Base-by-base conservation (phyloP, 2,888 invertebrate genomes). In the Cheilosia grossa region DNA sequence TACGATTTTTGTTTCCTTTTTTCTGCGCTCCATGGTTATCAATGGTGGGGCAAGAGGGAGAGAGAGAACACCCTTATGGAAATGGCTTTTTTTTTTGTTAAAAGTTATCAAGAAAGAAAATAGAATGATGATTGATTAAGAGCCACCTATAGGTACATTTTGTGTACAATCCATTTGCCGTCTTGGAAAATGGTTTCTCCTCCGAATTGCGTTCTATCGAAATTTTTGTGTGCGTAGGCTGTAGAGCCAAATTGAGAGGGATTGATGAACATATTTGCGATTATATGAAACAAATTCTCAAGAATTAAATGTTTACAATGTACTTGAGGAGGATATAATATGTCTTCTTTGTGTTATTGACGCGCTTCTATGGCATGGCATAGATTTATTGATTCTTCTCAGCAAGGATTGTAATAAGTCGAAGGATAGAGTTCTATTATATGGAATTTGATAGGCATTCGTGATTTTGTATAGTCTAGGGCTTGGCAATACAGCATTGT, bases 301-400 rank as follows among this genome's bases (percentile, higher is more conserved):
- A 64, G 64, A 69, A 77, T 64, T 58, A 42, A 77, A 64, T 77
- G 70, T 82, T 82, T 58, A 27, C 77, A 70, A 77, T 70, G 58
- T 64, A 40, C 69, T 82, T 64, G 58, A 77, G 70, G 27, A 40
- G 47, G 47, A 58, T 63, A 51, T 59, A 51, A 51, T 59, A 51
- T 59, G 33, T 37, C 5, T 21, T 64, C 67, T 47, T 49, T 56
- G 33, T 51, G 4, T 24, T 17, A n/a, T 24, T 13, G 17, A 30
- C 5, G 47, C 33, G 10, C 33, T 33, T 10, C 10, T 6, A 27
- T 13, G 3, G 13, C 37, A 37, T 13, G 3, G 37, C 37, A 37
- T 37, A 37, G 3, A 37, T 37, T 37, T 13, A 37, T 13, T 37
- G 4, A 37, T 13, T 4, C 13, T 37, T 13, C 13, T 37, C 13